phyloP scores from a whole-genome alignment of 1,140 invertebrate species.

The Drosophila gunungcola region DNA sequence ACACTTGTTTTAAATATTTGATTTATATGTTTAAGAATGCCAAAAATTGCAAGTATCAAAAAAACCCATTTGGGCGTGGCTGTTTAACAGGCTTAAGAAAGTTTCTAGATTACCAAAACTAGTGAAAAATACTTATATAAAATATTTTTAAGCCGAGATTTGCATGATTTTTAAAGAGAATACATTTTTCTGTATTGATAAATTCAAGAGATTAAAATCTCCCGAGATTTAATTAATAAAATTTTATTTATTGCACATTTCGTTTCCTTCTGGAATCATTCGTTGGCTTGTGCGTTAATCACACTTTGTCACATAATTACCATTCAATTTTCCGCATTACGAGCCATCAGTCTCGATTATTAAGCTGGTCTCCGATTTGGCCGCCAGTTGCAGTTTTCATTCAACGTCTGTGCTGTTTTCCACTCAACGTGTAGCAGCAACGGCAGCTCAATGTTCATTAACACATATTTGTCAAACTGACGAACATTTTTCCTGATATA shows the following conservation, averaged over 20 bases:
- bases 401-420: constrained; percentile 27
- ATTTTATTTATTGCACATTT: neutral
- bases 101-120: too few species aligned
- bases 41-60: too few species aligned
- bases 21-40: too few species aligned
- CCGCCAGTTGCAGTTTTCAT: constrained; percentile 38
- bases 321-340: constrained; percentile 46
- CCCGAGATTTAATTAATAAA: neutral
- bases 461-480: constrained; percentile 66
- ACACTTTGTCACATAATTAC: constrained; percentile 44
- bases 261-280: constrained; percentile 8
- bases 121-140: too few species aligned
- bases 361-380: constrained; percentile 23
- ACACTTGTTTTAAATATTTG: too few species aligned
- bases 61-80: too few species aligned
- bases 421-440: constrained; percentile 7
- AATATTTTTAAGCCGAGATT: too few species aligned
- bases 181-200: too few species aligned
- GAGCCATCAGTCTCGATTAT: constrained; percentile 65
- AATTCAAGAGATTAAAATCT: neutral
- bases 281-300: constrained; percentile 18
- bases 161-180: too few species aligned
- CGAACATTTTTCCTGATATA: constrained; percentile 69
- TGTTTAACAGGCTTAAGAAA: too few species aligned
- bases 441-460: constrained; percentile 43